phyloP scores from a whole-genome alignment of 53 echinoderm and acorn worm species.

The Paracentrotus lividus region DNA sequence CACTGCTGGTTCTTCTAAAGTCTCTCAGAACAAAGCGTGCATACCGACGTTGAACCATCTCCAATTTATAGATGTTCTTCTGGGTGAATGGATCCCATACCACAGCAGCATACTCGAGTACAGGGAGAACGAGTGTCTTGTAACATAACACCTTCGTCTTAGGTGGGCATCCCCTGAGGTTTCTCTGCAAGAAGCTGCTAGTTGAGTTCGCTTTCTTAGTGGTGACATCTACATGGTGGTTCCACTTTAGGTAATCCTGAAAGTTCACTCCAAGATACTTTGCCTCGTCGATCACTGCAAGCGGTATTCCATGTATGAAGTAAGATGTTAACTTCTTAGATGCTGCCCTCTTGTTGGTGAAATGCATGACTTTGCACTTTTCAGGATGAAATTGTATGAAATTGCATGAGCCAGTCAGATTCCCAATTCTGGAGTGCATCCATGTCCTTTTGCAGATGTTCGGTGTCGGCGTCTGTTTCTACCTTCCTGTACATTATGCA shows the following conservation, averaged over 20 bases:
- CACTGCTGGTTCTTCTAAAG: no score
- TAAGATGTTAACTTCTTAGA: neutral
- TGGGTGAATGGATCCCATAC: conserved; percentile 62
- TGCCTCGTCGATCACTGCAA: neutral
- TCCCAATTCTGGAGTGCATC: neutral
- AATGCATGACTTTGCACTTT: neutral
- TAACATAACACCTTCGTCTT: conserved; percentile 66
- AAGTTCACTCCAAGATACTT: neutral
- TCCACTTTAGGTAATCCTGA: neutral
- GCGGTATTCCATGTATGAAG: neutral
- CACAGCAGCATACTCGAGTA: conserved; percentile 49
- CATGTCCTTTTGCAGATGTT: neutral
- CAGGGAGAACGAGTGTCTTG: conserved; percentile 60
- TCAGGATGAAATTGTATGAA: neutral
- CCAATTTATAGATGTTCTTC: conserved; percentile 54
- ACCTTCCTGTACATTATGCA: neutral
- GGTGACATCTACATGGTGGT: neutral
- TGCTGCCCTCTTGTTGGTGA: neutral
- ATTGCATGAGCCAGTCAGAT: neutral
- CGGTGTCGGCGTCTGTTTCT: no score
- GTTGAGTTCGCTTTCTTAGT: neutral
- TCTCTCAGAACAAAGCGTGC: no score
- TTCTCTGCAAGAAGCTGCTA: conserved; percentile 27
- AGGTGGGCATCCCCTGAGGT: conserved; percentile 54
- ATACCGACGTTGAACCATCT: neutral